phyloP scores from a whole-genome alignment of 2,797 vertebrate species.

The Semaprochilodus insignis region DNA sequence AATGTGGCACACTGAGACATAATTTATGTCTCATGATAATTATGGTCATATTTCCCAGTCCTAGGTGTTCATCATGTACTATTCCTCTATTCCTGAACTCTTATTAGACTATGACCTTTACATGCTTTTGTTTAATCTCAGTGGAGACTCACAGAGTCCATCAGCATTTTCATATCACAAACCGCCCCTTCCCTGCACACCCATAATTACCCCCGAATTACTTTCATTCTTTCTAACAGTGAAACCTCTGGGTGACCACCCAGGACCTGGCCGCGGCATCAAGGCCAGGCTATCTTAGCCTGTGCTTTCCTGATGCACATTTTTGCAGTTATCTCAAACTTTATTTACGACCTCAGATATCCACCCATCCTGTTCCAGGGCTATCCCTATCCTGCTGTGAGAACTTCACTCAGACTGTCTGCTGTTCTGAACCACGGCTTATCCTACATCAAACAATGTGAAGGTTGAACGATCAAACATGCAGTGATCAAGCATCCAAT shows the following conservation, averaged over 20 bases:
- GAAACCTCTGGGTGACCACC: neutral
- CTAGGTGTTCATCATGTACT: no score
- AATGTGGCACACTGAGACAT: no score
- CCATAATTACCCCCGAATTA: neutral
- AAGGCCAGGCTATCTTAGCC: neutral
- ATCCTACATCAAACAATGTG: constrained; percentile 1
- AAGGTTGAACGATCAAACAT: constrained; percentile 9
- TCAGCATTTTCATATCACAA: neutral
- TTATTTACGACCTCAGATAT: neutral
- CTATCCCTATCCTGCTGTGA: constrained; percentile 44
- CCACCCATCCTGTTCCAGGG: constrained; percentile 22
- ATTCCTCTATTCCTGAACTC: neutral
- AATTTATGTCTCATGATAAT: no score
- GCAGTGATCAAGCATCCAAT: neutral
- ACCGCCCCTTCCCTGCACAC: neutral
- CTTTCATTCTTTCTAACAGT: neutral
- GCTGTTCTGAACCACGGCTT: neutral
- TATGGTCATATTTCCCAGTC: no score
- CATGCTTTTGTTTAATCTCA: neutral
- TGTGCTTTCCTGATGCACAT: neutral
- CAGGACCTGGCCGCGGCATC: neutral
- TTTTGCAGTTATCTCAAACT: constrained; percentile 35
- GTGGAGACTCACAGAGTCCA: constrained; percentile 1
- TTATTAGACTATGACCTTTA: neutral
- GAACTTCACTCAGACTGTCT: constrained; percentile 31